Evolutionary conservation across 2,797 vertebrate species (phyloP).

Genomic region (Coregonus sp.): DNA sequence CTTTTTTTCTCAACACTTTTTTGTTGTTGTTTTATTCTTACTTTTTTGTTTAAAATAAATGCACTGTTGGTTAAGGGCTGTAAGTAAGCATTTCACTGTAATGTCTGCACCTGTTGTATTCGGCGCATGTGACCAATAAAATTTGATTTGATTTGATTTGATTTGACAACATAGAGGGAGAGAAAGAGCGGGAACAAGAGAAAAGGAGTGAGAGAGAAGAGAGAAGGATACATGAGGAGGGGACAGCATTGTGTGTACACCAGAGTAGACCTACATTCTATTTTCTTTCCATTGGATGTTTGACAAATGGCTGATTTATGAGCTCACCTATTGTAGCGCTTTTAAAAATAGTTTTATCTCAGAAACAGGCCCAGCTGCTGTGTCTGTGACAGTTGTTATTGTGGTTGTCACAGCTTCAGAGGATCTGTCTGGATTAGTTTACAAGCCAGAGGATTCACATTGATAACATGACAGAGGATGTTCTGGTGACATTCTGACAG

Average conservation of each 20-base stretch:
- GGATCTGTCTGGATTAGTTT: background rate
- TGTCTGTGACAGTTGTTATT: constrained; percentile 27
- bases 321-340: background rate
- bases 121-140: too few species aligned
- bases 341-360: constrained; percentile 2
- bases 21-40: too few species aligned
- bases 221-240: too few species aligned
- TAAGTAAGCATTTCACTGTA: too few species aligned
- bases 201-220: background rate
- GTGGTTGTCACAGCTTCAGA: constrained; percentile 42
- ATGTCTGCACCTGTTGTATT: too few species aligned
- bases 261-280: background rate
- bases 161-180: too few species aligned
- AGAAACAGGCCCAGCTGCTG: constrained; percentile 10
- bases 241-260: background rate
- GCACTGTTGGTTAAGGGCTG: too few species aligned
- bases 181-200: background rate
- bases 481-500: constrained; percentile 48
- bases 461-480: constrained; percentile 47
- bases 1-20: too few species aligned
- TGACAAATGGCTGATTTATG: background rate
- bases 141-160: too few species aligned
- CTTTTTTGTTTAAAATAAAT: too few species aligned
- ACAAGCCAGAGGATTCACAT: too few species aligned
- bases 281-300: background rate